phyloP scores from a whole-genome alignment of 2,888 invertebrate species.

The Andrena minutula region DNA sequence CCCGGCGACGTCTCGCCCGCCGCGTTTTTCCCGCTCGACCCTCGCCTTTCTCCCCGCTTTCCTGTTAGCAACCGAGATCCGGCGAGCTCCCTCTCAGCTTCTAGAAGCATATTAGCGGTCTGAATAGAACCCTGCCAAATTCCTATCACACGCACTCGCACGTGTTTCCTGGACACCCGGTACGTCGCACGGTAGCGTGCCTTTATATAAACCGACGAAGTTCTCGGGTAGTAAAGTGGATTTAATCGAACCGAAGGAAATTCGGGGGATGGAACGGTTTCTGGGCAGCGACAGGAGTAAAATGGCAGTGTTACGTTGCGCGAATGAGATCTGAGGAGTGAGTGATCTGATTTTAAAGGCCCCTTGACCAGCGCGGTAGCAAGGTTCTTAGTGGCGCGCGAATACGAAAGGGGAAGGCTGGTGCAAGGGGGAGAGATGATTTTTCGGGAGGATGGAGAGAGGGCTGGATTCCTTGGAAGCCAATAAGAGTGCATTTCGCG shows the following conservation, averaged over 20 bases:
- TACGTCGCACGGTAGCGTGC: no score
- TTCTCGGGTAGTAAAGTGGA: no score
- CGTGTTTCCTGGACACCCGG: no score
- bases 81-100: conserved; percentile 7
- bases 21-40: background rate
- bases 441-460: background rate
- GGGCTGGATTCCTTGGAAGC: conserved; percentile 6
- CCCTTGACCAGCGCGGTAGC: background rate
- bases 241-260: no score
- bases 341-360: background rate
- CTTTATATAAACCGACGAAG: no score
- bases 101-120: background rate
- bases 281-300: no score
- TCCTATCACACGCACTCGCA: background rate
- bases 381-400: background rate
- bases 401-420: background rate
- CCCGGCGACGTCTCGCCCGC: background rate
- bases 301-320: no score
- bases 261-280: no score
- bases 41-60: background rate
- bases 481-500: conserved; percentile 27
- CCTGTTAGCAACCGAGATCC: background rate
- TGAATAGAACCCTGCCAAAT: background rate
- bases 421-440: no score
- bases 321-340: background rate